Evolutionary conservation across 2,888 invertebrate genomes (phyloP).

Genomic region (Onchidella celtica): DNA sequence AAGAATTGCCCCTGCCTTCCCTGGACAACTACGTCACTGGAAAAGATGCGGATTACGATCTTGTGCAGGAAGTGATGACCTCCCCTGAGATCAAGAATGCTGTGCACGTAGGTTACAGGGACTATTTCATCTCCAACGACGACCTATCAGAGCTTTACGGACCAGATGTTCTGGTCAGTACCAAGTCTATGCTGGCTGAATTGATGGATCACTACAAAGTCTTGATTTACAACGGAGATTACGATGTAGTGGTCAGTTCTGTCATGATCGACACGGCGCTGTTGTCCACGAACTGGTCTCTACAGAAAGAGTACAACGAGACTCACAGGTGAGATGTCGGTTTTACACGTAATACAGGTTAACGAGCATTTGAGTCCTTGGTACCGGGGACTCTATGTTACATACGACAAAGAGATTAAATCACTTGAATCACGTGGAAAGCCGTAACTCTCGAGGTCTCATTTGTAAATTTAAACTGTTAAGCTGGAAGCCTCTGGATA

Average conservation of each 20-base stretch:
- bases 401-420: too few relatives aligned
- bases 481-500: too few relatives aligned
- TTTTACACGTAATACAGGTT: background rate
- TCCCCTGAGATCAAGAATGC: constrained; percentile 12
- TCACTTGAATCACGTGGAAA: too few relatives aligned
- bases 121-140: constrained; percentile 32
- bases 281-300: constrained; percentile 35
- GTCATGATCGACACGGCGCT: constrained; percentile 48
- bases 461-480: too few relatives aligned
- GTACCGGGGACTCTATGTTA: too few relatives aligned
- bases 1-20: constrained; percentile 38
- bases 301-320: constrained; percentile 33
- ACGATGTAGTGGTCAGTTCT: constrained; percentile 40
- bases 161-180: constrained; percentile 43
- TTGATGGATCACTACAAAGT: constrained; percentile 44
- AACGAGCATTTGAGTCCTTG: too few relatives aligned
- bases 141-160: constrained; percentile 36
- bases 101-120: constrained; percentile 9
- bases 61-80: constrained; percentile 18
- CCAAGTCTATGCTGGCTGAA: constrained; percentile 30
- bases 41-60: constrained; percentile 17
- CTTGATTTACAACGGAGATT: constrained; percentile 48
- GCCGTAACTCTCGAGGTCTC: too few relatives aligned
- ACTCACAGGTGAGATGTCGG: constrained; percentile 36
- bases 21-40: constrained; percentile 47